phyloP scores from a whole-genome alignment of 2,888 invertebrate species.

The Aquatica leii region DNA sequence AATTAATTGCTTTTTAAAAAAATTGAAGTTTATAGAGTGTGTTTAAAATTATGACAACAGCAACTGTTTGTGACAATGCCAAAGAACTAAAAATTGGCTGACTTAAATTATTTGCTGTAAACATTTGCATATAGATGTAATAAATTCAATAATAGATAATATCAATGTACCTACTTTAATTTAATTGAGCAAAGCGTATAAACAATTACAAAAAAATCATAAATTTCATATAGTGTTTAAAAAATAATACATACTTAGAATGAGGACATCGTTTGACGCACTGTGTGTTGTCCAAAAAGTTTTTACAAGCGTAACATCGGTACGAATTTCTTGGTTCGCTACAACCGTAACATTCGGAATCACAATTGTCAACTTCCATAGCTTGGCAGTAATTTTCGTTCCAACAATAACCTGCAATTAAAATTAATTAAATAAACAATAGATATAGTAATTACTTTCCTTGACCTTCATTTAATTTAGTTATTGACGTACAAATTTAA shows the following conservation, averaged over 20 bases:
- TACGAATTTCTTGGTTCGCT: conserved; percentile 58
- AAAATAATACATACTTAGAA: conserved; percentile 71
- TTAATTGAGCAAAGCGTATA: no score
- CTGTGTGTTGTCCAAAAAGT: conserved; percentile 59
- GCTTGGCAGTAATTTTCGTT: conserved; percentile 63
- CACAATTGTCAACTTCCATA: conserved; percentile 65
- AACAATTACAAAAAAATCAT: neutral
- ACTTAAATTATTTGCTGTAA: no score
- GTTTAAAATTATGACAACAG: no score
- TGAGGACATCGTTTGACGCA: conserved; percentile 67
- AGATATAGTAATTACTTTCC: conserved; percentile 1
- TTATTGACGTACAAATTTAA: neutral
- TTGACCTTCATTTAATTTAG: conserved; percentile 5
- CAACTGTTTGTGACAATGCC: no score
- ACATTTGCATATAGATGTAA: no score
- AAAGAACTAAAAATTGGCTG: no score
- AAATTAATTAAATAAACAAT: neutral
- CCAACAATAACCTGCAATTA: conserved; percentile 61
- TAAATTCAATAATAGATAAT: no score
- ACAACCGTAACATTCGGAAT: conserved; percentile 83
- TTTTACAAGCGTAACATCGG: conserved; percentile 74
- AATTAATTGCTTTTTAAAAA: no score
- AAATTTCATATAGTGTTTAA: conserved; percentile 1
- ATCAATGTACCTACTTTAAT: no score
- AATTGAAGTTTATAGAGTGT: no score